These are phyloP conservation scores for Heliconius hewitsoni DNA, from an alignment of 1,140 invertebrate genomes.

Conservation along the genomic window DNA sequence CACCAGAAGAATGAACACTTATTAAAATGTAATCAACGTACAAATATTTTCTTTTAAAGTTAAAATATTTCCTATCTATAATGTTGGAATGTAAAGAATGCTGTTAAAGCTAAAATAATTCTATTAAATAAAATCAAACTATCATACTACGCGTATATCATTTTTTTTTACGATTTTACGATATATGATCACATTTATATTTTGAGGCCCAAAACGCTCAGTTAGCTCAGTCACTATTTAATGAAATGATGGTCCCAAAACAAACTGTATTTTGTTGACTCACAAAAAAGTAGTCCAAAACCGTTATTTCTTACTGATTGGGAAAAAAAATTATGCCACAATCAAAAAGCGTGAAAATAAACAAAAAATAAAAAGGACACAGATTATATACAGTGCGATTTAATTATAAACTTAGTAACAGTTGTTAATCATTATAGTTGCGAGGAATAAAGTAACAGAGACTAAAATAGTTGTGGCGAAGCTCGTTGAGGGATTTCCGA, in stretches of 20 bases:
- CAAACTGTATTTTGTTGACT: neutral
- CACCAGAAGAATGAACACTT: conserved; percentile 48
- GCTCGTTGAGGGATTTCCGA: conserved; percentile 45
- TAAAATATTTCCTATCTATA: conserved; percentile 55
- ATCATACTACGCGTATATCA: neutral
- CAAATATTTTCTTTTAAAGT: conserved; percentile 33
- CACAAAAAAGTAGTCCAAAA: neutral
- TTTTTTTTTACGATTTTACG: neutral
- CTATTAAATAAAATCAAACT: neutral
- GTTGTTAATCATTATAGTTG: conserved; percentile 18
- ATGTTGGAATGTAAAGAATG: neutral
- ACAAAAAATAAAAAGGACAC: neutral
- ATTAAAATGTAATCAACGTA: conserved; percentile 51
- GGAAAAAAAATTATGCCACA: neutral
- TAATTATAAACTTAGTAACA: conserved; percentile 8
- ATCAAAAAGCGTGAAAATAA: neutral
- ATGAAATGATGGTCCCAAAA: neutral
- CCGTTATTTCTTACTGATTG: neutral
- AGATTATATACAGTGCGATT: conserved; percentile 33
- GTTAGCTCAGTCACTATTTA: neutral
- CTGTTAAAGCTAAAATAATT: neutral
- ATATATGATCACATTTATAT: neutral
- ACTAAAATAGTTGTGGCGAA: conserved; percentile 43
- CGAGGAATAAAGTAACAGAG: conserved; percentile 45
- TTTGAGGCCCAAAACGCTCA: neutral